Conservation (phyloP, 2,888 invertebrate genomes). For the Chorisops tibialis region DNA sequence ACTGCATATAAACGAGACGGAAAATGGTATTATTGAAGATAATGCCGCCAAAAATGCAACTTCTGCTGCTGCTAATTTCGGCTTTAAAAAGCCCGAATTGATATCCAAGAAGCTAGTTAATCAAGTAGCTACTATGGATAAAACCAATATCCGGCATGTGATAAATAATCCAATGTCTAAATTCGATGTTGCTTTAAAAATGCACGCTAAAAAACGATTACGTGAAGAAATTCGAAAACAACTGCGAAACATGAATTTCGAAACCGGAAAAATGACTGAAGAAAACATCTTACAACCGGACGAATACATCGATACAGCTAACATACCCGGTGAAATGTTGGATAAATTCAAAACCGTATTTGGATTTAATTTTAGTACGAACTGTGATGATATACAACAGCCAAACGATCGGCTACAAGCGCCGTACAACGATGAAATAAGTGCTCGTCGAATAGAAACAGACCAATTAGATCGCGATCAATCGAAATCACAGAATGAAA, state of each 20-base stretch:
- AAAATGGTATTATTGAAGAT: background rate
- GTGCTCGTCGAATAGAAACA: background rate
- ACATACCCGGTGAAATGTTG: conserved; percentile 44
- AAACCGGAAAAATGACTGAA: conserved; percentile 33
- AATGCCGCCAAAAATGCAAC: background rate
- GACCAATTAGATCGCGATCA: background rate
- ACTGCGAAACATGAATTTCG: conserved; percentile 43
- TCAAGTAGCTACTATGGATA: conserved; percentile 47
- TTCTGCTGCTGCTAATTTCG: background rate
- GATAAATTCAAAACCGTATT: conserved; percentile 47
- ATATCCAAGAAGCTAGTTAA: conserved; percentile 38
- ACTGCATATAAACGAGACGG: background rate
- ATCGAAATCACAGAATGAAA: background rate
- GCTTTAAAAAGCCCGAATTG: conserved; percentile 5
- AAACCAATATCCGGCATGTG: conserved; percentile 45
- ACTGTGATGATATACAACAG: background rate
- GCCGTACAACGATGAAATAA: background rate
- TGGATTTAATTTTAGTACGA: conserved; percentile 40
- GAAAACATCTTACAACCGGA: conserved; percentile 42
- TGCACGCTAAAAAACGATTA: conserved; percentile 44
- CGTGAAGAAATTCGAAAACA: conserved; percentile 47
- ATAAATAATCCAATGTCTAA: conserved; percentile 49
- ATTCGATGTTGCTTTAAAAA: conserved; percentile 46
- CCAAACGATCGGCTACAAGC: background rate
- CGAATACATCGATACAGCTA: conserved; percentile 45